Evolutionary conservation across 1,140 invertebrate genomes (phyloP).

Genomic region (Diuraphis noxia): DNA sequence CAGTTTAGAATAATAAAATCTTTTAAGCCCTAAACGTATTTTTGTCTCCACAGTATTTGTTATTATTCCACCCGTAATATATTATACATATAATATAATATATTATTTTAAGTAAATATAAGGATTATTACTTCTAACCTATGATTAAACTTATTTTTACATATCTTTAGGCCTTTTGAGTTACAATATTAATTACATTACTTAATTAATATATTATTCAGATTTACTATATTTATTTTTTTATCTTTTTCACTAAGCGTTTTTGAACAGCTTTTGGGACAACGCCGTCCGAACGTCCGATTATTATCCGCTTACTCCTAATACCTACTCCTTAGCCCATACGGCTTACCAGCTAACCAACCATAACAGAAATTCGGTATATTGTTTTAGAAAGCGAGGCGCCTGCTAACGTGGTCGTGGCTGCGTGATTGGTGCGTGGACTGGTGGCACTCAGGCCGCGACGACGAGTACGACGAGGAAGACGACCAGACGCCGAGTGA

Average conservation of each 20-base stretch:
- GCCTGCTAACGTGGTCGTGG: slow-evolving; percentile 64
- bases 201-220: not conserved
- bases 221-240: not conserved
- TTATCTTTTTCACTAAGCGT: not conserved
- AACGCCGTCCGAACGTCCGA: not conserved
- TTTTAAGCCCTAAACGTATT: not conserved
- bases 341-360: not conserved
- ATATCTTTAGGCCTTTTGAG: not conserved
- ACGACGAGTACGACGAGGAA: slow-evolving; percentile 75
- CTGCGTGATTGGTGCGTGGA: slow-evolving; percentile 79
- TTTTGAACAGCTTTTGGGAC: not conserved
- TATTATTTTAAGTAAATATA: not conserved
- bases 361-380: not conserved
- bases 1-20: not conserved
- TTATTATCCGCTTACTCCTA: not conserved
- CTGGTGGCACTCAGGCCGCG: slow-evolving; percentile 82
- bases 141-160: not conserved
- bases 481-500: slow-evolving; percentile 70
- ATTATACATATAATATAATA: not conserved
- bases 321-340: not conserved
- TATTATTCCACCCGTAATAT: not conserved
- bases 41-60: not conserved
- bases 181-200: not conserved
- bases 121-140: not conserved
- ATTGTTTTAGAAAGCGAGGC: slow-evolving; percentile 60